Percentiles rank a stretch among this genome's conserved stretches.
These are phyloP conservation scores for Python bivittatus DNA, from an alignment of 2,113 vertebrate genomes.

Conservation along the genomic window DNA sequence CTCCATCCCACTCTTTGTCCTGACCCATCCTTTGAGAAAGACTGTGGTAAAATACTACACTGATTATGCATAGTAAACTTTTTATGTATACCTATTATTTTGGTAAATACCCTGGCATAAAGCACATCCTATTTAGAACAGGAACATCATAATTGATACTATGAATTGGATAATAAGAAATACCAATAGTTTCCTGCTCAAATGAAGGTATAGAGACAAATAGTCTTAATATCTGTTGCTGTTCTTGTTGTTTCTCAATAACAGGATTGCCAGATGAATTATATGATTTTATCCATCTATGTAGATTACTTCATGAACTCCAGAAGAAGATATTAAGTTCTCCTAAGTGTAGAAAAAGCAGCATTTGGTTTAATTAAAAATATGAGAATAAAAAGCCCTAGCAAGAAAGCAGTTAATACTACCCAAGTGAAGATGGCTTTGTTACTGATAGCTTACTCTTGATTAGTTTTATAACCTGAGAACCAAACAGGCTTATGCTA, in stretches of 20 bases:
- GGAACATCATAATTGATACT: no score
- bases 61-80: no score
- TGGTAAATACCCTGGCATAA: no score
- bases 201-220: not conserved
- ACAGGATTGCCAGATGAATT: not conserved
- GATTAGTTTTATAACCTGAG: conserved; percentile 16
- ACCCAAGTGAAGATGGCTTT: conserved; percentile 3
- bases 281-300: not conserved
- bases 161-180: no score
- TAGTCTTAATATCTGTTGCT: not conserved
- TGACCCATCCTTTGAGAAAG: no score
- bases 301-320: not conserved
- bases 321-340: not conserved
- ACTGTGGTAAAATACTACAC: no score
- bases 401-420: not conserved
- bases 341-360: conserved; percentile 20
- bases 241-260: not conserved
- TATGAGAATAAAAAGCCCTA: not conserved
- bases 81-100: no score
- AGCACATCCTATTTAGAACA: no score
- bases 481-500: not conserved
- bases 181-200: not conserved
- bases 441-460: conserved; percentile 20
- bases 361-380: conserved; percentile 35
- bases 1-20: no score